Conservation (phyloP, 2,888 invertebrate genomes). For the Chirona hameri region DNA sequence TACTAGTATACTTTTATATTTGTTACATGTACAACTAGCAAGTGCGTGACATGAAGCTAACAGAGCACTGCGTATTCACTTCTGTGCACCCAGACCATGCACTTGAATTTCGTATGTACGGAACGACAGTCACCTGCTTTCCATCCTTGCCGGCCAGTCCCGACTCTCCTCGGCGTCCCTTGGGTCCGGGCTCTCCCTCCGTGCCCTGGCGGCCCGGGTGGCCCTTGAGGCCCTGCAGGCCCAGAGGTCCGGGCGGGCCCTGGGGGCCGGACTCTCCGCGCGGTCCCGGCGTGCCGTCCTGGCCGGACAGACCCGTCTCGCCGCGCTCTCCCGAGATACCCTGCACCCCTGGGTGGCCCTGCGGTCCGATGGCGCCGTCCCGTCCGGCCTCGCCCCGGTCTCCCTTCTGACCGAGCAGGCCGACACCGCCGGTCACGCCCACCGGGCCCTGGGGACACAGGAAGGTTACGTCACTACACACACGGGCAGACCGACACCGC, state of each 20-base stretch:
- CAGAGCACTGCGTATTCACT: no score
- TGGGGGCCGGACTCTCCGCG: constrained; percentile 36
- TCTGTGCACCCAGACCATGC: no score
- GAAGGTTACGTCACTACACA: no score
- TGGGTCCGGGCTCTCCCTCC: constrained; percentile 38
- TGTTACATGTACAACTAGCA: no score
- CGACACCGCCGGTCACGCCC: neutral
- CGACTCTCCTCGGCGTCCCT: constrained; percentile 35
- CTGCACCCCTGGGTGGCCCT: constrained; percentile 56
- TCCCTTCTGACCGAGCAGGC: constrained; percentile 1
- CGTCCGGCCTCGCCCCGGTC: neutral
- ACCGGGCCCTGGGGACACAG: neutral
- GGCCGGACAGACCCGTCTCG: constrained; percentile 60
- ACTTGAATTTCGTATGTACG: no score
- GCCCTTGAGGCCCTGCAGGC: constrained; percentile 37
- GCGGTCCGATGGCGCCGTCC: neutral
- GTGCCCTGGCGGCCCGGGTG: constrained; percentile 38
- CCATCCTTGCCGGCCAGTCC: neutral
- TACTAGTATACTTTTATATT: no score
- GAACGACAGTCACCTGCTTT: neutral
- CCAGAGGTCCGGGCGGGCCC: constrained; percentile 39
- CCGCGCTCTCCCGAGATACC: constrained; percentile 63
- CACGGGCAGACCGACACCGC: neutral
- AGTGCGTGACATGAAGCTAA: no score
- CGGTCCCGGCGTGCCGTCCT: neutral